phyloP scores from a whole-genome alignment of 2,888 invertebrate species.

The Melanchra persicariae region DNA sequence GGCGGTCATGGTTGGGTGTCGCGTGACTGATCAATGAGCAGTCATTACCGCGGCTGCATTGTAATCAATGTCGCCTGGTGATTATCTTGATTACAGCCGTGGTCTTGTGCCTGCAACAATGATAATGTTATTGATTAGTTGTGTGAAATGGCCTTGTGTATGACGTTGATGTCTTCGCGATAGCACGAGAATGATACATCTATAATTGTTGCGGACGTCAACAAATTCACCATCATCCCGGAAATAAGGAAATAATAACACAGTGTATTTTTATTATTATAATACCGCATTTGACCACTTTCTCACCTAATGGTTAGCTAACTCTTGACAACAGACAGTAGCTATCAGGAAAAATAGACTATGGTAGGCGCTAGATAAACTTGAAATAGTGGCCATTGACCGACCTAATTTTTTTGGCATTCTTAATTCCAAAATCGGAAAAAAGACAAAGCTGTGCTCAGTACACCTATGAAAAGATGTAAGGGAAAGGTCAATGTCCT shows the following conservation, averaged over 20 bases:
- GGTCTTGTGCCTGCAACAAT: constrained; percentile 81
- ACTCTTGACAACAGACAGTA: too few species aligned
- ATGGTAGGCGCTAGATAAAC: too few species aligned
- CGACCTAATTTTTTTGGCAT: too few species aligned
- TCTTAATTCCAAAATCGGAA: too few species aligned
- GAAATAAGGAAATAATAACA: not conserved
- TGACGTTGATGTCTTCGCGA: constrained; percentile 22
- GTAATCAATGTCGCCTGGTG: constrained; percentile 71
- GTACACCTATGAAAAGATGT: too few species aligned
- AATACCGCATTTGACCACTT: too few species aligned
- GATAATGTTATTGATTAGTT: constrained; percentile 61
- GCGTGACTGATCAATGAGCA: constrained; percentile 67
- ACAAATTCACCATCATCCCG: not conserved
- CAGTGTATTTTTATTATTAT: not conserved
- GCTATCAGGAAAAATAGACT: too few species aligned
- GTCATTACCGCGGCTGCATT: constrained; percentile 71
- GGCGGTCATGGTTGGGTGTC: constrained; percentile 63
- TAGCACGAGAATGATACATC: constrained; percentile 3
- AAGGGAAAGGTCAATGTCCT: too few species aligned
- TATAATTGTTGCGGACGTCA: not conserved
- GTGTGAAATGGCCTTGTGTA: constrained; percentile 37
- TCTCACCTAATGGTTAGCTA: too few species aligned
- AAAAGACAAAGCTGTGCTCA: too few species aligned
- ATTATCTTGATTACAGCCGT: constrained; percentile 75
- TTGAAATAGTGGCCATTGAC: too few species aligned